These are phyloP conservation scores for Euspilapteryx auroguttella DNA, from an alignment of 2,888 invertebrate species.

Conservation along the genomic window DNA sequence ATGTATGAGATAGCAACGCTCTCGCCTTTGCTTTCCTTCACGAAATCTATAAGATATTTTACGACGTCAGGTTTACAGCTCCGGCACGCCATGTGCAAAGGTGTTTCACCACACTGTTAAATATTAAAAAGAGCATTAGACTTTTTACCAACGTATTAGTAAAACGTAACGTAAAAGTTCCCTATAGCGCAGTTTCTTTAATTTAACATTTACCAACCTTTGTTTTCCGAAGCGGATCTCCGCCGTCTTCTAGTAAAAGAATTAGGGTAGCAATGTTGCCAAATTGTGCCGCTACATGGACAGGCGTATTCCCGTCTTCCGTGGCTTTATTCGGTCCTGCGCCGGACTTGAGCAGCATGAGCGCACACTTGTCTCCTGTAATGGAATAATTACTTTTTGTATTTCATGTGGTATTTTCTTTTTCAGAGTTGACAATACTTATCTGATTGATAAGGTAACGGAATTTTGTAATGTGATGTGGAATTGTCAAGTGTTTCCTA, in stretches of 20 bases:
- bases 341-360: slow-evolving; percentile 97
- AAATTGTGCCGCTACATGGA: slow-evolving; percentile 92
- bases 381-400: too few relatives aligned
- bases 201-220: too few relatives aligned
- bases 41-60: slow-evolving; percentile 80
- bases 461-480: too few relatives aligned
- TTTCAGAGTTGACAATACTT: too few relatives aligned
- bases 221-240: slow-evolving; percentile 89
- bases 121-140: slow-evolving; percentile 3
- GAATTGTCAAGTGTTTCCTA: too few relatives aligned
- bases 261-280: slow-evolving; percentile 87
- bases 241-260: slow-evolving; percentile 89
- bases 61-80: slow-evolving; percentile 86
- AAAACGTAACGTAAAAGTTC: too few relatives aligned
- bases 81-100: slow-evolving; percentile 91
- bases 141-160: too few relatives aligned
- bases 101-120: slow-evolving; percentile 87
- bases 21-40: slow-evolving; percentile 73
- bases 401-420: too few relatives aligned
- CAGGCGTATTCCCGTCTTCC: slow-evolving; percentile 95
- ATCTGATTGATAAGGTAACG: too few relatives aligned
- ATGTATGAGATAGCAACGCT: slow-evolving; percentile 83
- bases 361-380: slow-evolving; percentile 72
- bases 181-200: too few relatives aligned
- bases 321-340: slow-evolving; percentile 95